Conservation (phyloP, 2,113 vertebrate genomes). For the Aramus guarauna region DNA sequence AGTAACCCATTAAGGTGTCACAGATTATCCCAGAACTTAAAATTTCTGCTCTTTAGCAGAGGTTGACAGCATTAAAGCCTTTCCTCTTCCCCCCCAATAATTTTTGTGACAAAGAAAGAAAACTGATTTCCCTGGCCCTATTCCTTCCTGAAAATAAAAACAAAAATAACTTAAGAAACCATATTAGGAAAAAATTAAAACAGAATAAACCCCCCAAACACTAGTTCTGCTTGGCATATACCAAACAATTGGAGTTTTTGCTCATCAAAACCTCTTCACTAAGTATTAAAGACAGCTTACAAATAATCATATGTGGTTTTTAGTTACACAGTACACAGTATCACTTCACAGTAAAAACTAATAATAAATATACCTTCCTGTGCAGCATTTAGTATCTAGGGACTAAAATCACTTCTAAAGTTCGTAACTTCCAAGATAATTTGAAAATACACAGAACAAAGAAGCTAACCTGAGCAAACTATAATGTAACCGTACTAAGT, state of each 20-base stretch:
- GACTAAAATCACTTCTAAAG: not conserved
- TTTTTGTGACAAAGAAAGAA: not conserved
- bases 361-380: not conserved
- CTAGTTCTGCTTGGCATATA: not conserved
- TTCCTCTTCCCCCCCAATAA: fast-evolving
- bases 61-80: not conserved
- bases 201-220: not conserved
- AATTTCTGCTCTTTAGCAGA: not conserved
- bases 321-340: not conserved
- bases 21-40: not conserved
- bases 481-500: not conserved
- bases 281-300: not conserved
- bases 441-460: not conserved
- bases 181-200: not conserved
- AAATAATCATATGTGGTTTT: not conserved
- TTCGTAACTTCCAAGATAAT: not conserved
- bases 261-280: not conserved
- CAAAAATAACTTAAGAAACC: not conserved
- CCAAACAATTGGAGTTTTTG: not conserved
- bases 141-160: not conserved
- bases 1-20: not conserved
- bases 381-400: not conserved
- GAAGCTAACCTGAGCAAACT: not conserved
- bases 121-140: not conserved
- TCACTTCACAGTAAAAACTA: not conserved